phyloP scores from a whole-genome alignment of 2,888 invertebrate genomes.

The Lissonota sp. region DNA sequence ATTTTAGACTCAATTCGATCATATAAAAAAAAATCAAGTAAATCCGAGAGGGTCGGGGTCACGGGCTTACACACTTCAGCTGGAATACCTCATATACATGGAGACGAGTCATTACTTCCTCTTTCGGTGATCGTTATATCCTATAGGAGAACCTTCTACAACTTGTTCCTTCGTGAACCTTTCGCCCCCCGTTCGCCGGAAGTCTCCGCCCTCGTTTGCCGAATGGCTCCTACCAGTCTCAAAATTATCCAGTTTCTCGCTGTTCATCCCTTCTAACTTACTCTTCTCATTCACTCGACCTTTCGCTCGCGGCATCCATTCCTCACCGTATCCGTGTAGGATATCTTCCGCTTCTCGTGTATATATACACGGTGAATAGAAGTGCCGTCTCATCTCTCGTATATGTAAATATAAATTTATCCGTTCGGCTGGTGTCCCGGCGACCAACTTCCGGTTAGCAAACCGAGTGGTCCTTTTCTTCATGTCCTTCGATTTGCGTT shows the following conservation, averaged over 20 bases:
- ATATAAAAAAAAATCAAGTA: no score
- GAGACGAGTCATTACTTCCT: not conserved
- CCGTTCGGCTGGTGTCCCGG: constrained; percentile 1
- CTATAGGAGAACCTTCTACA: not conserved
- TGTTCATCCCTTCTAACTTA: not conserved
- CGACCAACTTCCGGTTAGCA: constrained; percentile 31
- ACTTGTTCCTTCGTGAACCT: constrained; percentile 8
- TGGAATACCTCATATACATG: no score
- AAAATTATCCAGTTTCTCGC: constrained; percentile 2
- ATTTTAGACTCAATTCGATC: no score
- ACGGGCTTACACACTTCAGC: no score
- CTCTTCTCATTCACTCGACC: not conserved
- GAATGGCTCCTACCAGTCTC: constrained; percentile 18
- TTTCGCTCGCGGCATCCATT: constrained; percentile 2
- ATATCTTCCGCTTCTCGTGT: not conserved
- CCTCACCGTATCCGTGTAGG: no score
- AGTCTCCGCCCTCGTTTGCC: not conserved
- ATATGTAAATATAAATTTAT: constrained; percentile 11
- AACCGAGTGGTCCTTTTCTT: constrained; percentile 44
- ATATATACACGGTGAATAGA: not conserved
- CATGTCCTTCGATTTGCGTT: constrained; percentile 14
- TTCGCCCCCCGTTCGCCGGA: not conserved
- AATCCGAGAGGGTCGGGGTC: no score
- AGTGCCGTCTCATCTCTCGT: not conserved
- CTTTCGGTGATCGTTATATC: constrained; percentile 2